Conservation (phyloP, 2,888 invertebrate species). For the Agrypnus murinus region DNA sequence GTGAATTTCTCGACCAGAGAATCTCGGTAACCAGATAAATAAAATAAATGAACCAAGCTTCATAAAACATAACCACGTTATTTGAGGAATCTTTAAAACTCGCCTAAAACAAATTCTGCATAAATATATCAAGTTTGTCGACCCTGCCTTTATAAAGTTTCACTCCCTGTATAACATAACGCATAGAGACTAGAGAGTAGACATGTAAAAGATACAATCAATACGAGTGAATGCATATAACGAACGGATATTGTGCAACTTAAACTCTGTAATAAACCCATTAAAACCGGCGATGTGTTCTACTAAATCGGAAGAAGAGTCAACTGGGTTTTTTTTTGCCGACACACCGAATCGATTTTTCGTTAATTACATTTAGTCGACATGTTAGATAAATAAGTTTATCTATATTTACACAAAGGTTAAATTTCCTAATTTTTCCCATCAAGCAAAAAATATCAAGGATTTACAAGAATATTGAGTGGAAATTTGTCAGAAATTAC, state of each 20-base stretch:
- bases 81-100: conserved; percentile 13
- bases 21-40: background rate
- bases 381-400: too few species aligned
- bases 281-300: background rate
- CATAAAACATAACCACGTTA: background rate
- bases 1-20: conserved; percentile 1
- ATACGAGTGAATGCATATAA: conserved; percentile 19
- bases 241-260: conserved; percentile 19
- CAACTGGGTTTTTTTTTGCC: too few species aligned
- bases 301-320: background rate
- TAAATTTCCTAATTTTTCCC: too few species aligned
- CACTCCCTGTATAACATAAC: conserved; percentile 2
- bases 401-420: too few species aligned
- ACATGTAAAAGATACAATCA: conserved; percentile 12
- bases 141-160: conserved; percentile 14
- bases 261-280: background rate
- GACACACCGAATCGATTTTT: too few species aligned
- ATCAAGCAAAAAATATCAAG: too few species aligned
- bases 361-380: too few species aligned
- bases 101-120: conserved; percentile 28
- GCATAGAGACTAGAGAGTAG: too few species aligned
- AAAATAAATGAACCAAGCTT: background rate
- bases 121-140: conserved; percentile 26
- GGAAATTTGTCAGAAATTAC: too few species aligned
- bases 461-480: too few species aligned